Conservation (phyloP, 2,888 invertebrate genomes). For the Cantharis lateralis region DNA sequence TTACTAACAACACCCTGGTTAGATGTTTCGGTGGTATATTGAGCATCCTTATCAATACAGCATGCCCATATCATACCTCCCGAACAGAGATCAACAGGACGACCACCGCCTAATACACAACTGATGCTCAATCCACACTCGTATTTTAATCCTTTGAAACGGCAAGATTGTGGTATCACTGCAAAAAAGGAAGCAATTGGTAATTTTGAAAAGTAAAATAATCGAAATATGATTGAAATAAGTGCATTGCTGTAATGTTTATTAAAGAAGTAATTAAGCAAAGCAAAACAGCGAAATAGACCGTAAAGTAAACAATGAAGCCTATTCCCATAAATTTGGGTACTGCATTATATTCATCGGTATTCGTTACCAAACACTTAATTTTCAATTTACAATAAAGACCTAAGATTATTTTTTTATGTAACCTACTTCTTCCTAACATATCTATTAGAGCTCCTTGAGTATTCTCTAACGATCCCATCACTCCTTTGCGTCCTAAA, state of each 20-base stretch:
- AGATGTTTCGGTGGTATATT: conserved; percentile 48
- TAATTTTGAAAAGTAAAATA: neutral
- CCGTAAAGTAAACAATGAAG: neutral
- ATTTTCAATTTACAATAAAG: neutral
- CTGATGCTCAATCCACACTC: conserved; percentile 90
- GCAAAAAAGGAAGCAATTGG: conserved; percentile 51
- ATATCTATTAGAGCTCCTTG: conserved; percentile 81
- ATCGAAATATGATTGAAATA: neutral
- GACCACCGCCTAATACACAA: conserved; percentile 85
- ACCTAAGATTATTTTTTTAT: neutral
- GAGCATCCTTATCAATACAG: conserved; percentile 77
- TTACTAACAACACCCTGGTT: conserved; percentile 75
- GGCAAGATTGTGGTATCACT: conserved; percentile 89
- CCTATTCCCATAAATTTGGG: neutral
- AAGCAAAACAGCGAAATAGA: neutral
- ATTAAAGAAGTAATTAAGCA: neutral
- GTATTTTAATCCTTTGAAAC: conserved; percentile 84
- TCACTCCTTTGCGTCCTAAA: conserved; percentile 67
- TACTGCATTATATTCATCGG: neutral
- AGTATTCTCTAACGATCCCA: conserved; percentile 58
- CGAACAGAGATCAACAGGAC: conserved; percentile 87
- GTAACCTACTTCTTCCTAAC: conserved; percentile 77
- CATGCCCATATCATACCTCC: conserved; percentile 96
- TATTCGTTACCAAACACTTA: neutral
- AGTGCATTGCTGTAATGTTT: neutral